Percentiles rank a stretch among this genome's conserved stretches.
phyloP scores from a whole-genome alignment of 92 coral and sea anemone species.

The Palythoa grandiflora region DNA sequence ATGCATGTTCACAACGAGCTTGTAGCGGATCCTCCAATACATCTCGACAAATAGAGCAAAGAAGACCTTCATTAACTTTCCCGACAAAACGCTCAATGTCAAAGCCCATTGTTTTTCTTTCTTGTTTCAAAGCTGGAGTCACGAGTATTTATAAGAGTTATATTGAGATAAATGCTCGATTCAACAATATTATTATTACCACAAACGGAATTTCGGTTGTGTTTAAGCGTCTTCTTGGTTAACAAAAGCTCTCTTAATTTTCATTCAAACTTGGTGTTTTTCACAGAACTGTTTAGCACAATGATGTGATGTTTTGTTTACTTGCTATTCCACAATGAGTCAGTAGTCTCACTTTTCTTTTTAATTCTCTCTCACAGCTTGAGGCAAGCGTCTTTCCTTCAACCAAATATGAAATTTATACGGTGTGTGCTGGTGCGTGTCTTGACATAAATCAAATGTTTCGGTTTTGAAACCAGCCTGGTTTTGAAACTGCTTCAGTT shows the following conservation, averaged over 20 bases:
- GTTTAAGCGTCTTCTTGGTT: neutral
- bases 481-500: slow-evolving; percentile 2
- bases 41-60: slow-evolving; percentile 89
- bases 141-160: neutral
- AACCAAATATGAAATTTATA: slow-evolving; percentile 2
- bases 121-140: neutral
- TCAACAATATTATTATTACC: neutral
- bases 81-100: slow-evolving; percentile 90
- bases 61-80: slow-evolving; percentile 82
- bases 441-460: neutral
- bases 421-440: neutral
- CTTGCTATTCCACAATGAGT: neutral
- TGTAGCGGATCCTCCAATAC: slow-evolving; percentile 88
- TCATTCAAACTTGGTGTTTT: neutral
- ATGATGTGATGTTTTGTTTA: neutral
- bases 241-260: neutral
- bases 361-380: slow-evolving; percentile 27
- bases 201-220: neutral
- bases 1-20: slow-evolving; percentile 93
- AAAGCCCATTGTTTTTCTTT: slow-evolving; percentile 70
- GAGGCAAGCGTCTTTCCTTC: slow-evolving; percentile 20
- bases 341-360: neutral
- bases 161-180: neutral
- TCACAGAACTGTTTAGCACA: neutral
- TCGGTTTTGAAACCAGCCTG: no score